Evolutionary conservation across 2,888 invertebrate genomes (phyloP).

Genomic region (Poecilobothrus nobilitatus): DNA sequence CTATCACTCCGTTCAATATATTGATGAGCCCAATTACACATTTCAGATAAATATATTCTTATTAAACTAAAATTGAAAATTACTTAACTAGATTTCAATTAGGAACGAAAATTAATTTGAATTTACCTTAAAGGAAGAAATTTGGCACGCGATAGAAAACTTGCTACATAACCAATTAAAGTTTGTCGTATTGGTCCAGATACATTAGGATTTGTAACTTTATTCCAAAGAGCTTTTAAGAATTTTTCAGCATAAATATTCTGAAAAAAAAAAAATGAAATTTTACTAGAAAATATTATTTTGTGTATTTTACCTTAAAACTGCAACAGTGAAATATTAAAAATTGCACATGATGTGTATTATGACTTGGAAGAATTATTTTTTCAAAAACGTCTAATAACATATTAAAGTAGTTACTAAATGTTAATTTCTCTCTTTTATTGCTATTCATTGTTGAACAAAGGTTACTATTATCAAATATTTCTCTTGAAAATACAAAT

Average conservation of each 20-base stretch:
- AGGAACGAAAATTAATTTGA: constrained; percentile 22
- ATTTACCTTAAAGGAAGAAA: constrained; percentile 55
- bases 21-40: constrained; percentile 75
- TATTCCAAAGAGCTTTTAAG: constrained; percentile 63
- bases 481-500: constrained; percentile 49
- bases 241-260: constrained; percentile 50
- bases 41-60: constrained; percentile 56
- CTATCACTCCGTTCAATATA: constrained; percentile 53
- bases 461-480: background rate
- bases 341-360: constrained; percentile 71
- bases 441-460: constrained; percentile 33
- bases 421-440: constrained; percentile 46
- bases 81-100: constrained; percentile 5
- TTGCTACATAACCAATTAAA: constrained; percentile 65
- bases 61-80: constrained; percentile 48
- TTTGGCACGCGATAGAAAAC: constrained; percentile 61
- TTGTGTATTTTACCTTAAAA: constrained; percentile 45
- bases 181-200: constrained; percentile 58
- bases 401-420: constrained; percentile 45
- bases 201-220: constrained; percentile 57
- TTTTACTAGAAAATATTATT: background rate
- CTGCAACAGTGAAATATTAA: constrained; percentile 65
- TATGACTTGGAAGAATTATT: constrained; percentile 73
- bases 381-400: constrained; percentile 66
- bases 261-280: background rate